These are phyloP conservation scores for Ecliptopera silaceata DNA, from an alignment of 2,888 invertebrate genomes.

Conservation along the genomic window DNA sequence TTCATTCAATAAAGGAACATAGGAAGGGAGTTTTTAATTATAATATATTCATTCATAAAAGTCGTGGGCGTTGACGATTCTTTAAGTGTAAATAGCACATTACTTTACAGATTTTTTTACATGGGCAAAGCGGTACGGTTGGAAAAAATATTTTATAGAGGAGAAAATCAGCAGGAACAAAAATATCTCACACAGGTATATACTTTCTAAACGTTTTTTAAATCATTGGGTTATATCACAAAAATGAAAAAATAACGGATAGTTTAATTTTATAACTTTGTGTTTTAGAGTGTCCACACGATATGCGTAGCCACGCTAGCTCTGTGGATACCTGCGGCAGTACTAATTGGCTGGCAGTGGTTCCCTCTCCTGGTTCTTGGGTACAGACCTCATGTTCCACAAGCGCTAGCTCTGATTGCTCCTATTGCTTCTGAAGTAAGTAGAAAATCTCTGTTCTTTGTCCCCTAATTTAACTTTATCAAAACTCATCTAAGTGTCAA, in stretches of 20 bases:
- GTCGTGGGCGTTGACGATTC: no score
- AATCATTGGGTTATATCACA: no score
- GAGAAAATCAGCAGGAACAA: conserved; percentile 70
- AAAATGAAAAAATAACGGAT: no score
- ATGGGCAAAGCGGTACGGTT: conserved; percentile 74
- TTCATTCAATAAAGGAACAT: no score
- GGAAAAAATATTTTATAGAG: conserved; percentile 73
- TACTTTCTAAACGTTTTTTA: no score
- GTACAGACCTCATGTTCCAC: conserved; percentile 73
- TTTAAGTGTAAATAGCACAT: no score
- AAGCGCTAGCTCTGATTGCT: conserved; percentile 71
- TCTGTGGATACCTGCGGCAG: conserved; percentile 77
- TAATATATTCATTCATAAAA: no score
- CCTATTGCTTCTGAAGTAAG: conserved; percentile 79
- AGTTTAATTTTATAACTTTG: no score
- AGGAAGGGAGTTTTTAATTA: no score
- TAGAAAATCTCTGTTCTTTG: background rate
- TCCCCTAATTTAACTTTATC: no score
- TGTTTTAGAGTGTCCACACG: conserved; percentile 65
- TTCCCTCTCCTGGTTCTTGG: conserved; percentile 65
- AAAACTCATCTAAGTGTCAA: no score
- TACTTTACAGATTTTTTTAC: conserved; percentile 66
- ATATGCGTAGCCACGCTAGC: conserved; percentile 68
- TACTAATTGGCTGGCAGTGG: conserved; percentile 77
- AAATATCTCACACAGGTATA: conserved; percentile 70